phyloP scores from a whole-genome alignment of 2,113 vertebrate species.

The Lagopus muta region DNA sequence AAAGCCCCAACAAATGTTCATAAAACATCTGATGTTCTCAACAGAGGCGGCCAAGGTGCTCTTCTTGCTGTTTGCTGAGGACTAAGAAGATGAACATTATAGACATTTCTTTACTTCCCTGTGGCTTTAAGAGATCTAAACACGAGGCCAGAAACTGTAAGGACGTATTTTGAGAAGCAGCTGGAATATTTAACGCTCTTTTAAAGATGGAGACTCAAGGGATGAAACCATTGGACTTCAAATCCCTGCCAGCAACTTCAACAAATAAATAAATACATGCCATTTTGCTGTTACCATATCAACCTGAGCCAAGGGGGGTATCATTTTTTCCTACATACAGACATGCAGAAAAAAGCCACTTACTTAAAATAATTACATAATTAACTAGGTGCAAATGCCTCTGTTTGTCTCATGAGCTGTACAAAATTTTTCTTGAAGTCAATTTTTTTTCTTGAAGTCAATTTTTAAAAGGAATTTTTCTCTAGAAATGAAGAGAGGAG shows the following conservation, averaged over 20 bases:
- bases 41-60: not conserved
- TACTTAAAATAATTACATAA: not conserved
- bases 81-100: not conserved
- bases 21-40: not conserved
- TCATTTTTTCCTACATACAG: not conserved
- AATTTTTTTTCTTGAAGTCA: not conserved
- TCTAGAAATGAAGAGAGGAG: not conserved
- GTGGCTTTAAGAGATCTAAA: not conserved
- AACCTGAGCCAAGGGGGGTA: not conserved
- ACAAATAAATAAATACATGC: not conserved
- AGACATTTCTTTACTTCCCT: not conserved
- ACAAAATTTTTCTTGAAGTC: not conserved
- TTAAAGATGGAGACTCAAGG: not conserved
- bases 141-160: not conserved
- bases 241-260: constrained; percentile 9
- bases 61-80: not conserved
- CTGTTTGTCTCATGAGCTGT: fast-evolving
- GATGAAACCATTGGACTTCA: not conserved
- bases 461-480: not conserved
- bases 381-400: not conserved
- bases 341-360: not conserved
- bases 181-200: not conserved
- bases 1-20: not conserved
- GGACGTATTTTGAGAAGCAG: not conserved
- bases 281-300: not conserved